These are phyloP conservation scores for Typhlichthys eigenmanni DNA, from an alignment of 2,797 vertebrate species.

Conservation along the genomic window DNA sequence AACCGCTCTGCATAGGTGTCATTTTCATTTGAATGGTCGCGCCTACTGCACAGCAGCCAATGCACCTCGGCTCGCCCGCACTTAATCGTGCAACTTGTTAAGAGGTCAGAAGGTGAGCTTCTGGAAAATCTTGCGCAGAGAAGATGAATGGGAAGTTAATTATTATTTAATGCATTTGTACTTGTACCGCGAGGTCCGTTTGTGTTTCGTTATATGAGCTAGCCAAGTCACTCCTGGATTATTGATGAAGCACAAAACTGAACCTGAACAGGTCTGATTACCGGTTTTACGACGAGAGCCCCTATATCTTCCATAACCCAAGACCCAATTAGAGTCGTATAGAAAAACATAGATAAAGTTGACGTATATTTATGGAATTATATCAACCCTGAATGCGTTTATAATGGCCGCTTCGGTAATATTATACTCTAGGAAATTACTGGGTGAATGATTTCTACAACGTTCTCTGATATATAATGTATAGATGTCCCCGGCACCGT, in stretches of 20 bases:
- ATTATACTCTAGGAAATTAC: conserved; percentile 45
- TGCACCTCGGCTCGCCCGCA: neutral
- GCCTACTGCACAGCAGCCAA: conserved; percentile 5
- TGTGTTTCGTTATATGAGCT: conserved; percentile 68
- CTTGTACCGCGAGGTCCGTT: conserved; percentile 57
- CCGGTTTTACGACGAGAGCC: conserved; percentile 54
- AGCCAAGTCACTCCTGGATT: conserved; percentile 58
- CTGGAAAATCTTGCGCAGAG: conserved; percentile 78
- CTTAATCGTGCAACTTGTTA: conserved; percentile 46
- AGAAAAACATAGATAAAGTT: no score
- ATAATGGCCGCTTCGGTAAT: conserved; percentile 44
- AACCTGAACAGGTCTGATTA: conserved; percentile 55
- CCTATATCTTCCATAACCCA: conserved; percentile 23
- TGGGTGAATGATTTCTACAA: conserved; percentile 54
- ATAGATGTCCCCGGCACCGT: conserved; percentile 43
- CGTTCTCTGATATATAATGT: conserved; percentile 57
- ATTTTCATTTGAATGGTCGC: conserved; percentile 17
- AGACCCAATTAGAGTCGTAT: conserved; percentile 9
- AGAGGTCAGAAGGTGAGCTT: conserved; percentile 65
- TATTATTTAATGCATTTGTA: conserved; percentile 65
- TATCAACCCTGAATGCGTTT: conserved; percentile 13
- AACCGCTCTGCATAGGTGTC: neutral
- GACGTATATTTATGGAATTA: no score
- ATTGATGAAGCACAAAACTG: conserved; percentile 65
- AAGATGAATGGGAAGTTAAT: conserved; percentile 72